Evolutionary conservation across 2,888 invertebrate genomes (phyloP).

Genomic region (Euplagia quadripunctaria): DNA sequence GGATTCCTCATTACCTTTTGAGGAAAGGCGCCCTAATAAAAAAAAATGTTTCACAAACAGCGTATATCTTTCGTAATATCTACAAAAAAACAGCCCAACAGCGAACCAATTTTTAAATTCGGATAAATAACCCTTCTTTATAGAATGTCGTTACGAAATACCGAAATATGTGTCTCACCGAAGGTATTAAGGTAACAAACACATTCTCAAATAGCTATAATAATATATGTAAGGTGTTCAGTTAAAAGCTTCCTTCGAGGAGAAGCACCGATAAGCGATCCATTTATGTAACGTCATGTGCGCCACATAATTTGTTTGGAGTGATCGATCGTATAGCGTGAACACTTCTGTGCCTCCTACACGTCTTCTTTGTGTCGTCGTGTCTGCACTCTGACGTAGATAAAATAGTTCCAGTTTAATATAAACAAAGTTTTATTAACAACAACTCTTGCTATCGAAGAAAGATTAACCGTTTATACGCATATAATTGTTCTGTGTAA

Average conservation of each 20-base stretch:
- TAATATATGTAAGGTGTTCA: not conserved
- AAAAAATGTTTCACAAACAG: not conserved
- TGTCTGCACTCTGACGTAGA: not conserved
- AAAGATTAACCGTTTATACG: not conserved
- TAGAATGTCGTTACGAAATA: not conserved
- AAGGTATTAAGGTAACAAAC: conserved; percentile 12
- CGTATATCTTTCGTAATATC: not conserved
- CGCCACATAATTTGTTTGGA: conserved; percentile 19
- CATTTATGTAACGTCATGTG: conserved; percentile 12
- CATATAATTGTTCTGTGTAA: too few species aligned
- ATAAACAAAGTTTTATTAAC: not conserved
- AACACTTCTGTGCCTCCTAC: conserved; percentile 6
- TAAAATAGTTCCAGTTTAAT: conserved; percentile 1
- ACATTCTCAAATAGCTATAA: conserved; percentile 9
- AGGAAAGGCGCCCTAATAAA: too few species aligned
- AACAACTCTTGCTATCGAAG: not conserved
- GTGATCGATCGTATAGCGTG: conserved; percentile 14
- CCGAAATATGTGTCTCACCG: not conserved
- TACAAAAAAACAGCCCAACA: not conserved
- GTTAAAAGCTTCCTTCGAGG: conserved; percentile 15
- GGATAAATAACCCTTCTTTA: not conserved
- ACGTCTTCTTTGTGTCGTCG: conserved; percentile 3
- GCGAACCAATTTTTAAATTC: not conserved
- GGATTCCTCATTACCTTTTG: too few species aligned
- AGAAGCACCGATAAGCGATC: conserved; percentile 12